A percentile compares a stretch with the other conserved stretches of the same genome.
Evolutionary conservation across 2,797 vertebrate species (phyloP).

Genomic region (Chrosomus eos): DNA sequence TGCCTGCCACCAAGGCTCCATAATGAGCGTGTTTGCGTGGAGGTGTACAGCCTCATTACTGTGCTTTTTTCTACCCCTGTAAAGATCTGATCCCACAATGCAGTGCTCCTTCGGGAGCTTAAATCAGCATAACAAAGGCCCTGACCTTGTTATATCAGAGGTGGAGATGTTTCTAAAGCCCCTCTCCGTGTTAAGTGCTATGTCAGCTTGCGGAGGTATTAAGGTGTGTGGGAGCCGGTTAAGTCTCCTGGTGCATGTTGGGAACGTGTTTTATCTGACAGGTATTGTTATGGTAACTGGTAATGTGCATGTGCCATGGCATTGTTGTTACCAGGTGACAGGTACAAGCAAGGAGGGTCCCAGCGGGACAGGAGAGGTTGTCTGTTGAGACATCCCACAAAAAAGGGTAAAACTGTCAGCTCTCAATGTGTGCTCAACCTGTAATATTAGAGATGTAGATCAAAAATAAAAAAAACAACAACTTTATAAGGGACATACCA

Average conservation of each 20-base stretch:
- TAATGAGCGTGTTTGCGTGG: conserved; percentile 41
- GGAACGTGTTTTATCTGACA: conserved; percentile 28
- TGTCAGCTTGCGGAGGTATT: conserved; percentile 45
- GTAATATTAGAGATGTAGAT: background rate
- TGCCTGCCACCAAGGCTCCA: background rate
- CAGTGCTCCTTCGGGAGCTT: conserved; percentile 37
- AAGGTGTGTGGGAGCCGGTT: conserved; percentile 35
- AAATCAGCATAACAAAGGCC: conserved; percentile 45
- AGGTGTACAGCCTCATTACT: conserved; percentile 34
- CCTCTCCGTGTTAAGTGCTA: conserved; percentile 27
- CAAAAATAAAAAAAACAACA: background rate
- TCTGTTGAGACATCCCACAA: conserved; percentile 21
- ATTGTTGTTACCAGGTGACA: conserved; percentile 51
- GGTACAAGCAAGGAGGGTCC: conserved; percentile 27
- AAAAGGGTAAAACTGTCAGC: background rate
- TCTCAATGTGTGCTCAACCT: background rate
- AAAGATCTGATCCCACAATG: conserved; percentile 41
- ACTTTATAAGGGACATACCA: background rate
- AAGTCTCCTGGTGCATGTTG: conserved; percentile 27
- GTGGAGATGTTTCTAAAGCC: conserved; percentile 32
- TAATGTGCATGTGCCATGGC: background rate
- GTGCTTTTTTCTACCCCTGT: conserved; percentile 24
- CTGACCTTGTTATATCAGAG: conserved; percentile 24
- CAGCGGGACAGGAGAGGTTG: background rate
- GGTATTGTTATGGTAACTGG: conserved; percentile 43